phyloP scores from a whole-genome alignment of 2,797 vertebrate species.

The Stomatorhinus walkeri region DNA sequence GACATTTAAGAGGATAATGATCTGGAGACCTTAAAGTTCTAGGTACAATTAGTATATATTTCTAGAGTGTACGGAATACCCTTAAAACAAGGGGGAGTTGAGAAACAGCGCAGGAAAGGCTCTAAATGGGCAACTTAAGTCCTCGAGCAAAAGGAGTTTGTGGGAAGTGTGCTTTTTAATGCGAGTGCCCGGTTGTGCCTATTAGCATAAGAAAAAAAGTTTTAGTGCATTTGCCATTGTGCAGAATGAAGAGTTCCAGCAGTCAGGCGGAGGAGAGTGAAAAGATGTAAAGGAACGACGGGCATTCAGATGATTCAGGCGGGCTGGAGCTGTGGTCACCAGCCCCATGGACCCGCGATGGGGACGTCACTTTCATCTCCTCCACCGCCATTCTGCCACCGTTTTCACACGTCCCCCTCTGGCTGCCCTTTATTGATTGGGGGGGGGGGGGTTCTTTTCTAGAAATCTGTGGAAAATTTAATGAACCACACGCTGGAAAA shows the following conservation, averaged over 20 bases:
- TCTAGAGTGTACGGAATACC: slow-evolving; percentile 12
- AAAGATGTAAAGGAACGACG: slow-evolving; percentile 78
- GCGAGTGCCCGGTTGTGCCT: slow-evolving; percentile 61
- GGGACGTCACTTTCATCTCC: slow-evolving; percentile 87
- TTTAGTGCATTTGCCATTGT: slow-evolving; percentile 94
- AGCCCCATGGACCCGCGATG: slow-evolving; percentile 74
- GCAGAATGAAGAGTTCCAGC: slow-evolving; percentile 84
- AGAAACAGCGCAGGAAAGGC: slow-evolving; percentile 23
- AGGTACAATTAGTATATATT: slow-evolving; percentile 17
- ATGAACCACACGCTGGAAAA: slow-evolving; percentile 78
- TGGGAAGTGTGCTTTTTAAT: slow-evolving; percentile 74
- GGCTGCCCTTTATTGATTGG: slow-evolving; percentile 76
- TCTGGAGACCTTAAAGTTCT: slow-evolving; percentile 2
- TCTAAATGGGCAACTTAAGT: slow-evolving; percentile 47
- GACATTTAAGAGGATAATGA: not conserved
- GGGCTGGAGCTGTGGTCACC: slow-evolving; percentile 65
- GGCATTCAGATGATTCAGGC: slow-evolving; percentile 83
- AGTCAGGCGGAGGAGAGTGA: slow-evolving; percentile 77
- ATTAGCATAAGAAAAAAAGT: slow-evolving; percentile 99
- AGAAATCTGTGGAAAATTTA: slow-evolving; percentile 80
- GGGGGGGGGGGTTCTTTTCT: slow-evolving; percentile 62
- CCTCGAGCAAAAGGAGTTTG: slow-evolving; percentile 46
- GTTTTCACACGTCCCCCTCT: slow-evolving; percentile 70
- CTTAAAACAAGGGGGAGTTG: not conserved
- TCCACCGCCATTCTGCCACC: slow-evolving; percentile 59